phyloP scores from a whole-genome alignment of 1,140 invertebrate species.

The Papilio xuthus region DNA sequence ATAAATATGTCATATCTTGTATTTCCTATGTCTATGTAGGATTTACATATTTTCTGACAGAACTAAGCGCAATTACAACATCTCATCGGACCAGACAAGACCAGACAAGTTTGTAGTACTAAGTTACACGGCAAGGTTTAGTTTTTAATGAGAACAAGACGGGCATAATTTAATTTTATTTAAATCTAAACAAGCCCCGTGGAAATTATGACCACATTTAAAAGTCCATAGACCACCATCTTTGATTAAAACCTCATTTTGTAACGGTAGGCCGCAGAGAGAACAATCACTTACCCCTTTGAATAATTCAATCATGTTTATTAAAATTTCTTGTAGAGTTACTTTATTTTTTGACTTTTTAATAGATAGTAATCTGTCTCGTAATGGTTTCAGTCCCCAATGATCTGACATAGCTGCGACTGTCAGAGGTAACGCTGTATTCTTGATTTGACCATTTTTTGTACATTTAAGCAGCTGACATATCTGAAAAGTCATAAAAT shows the following conservation, averaged over 20 bases:
- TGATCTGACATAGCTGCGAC: slow-evolving; percentile 70
- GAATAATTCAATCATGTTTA: slow-evolving; percentile 53
- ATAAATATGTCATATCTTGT: too few species aligned
- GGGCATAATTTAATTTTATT: slow-evolving; percentile 79
- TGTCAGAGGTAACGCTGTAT: slow-evolving; percentile 72
- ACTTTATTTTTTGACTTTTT: slow-evolving; percentile 46
- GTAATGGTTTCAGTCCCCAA: slow-evolving; percentile 68
- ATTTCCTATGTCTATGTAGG: too few species aligned
- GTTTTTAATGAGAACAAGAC: slow-evolving; percentile 56
- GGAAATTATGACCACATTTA: slow-evolving; percentile 78
- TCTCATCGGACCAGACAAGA: too few species aligned
- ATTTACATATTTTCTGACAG: too few species aligned
- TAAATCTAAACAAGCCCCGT: slow-evolving; percentile 75
- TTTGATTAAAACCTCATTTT: slow-evolving; percentile 73
- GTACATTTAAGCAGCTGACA: slow-evolving; percentile 61
- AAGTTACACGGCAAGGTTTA: neutral
- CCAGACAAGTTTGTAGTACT: too few species aligned
- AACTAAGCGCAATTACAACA: too few species aligned
- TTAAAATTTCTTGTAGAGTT: slow-evolving; percentile 57
- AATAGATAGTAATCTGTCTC: slow-evolving; percentile 46
- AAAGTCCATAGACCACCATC: slow-evolving; percentile 80
- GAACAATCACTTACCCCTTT: slow-evolving; percentile 64
- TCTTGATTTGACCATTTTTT: slow-evolving; percentile 57
- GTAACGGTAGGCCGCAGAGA: slow-evolving; percentile 75
- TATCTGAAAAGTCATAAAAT: slow-evolving; percentile 59